Evolutionary conservation across 2,797 vertebrate genomes (phyloP).

Genomic region (Buceros bicornis): DNA sequence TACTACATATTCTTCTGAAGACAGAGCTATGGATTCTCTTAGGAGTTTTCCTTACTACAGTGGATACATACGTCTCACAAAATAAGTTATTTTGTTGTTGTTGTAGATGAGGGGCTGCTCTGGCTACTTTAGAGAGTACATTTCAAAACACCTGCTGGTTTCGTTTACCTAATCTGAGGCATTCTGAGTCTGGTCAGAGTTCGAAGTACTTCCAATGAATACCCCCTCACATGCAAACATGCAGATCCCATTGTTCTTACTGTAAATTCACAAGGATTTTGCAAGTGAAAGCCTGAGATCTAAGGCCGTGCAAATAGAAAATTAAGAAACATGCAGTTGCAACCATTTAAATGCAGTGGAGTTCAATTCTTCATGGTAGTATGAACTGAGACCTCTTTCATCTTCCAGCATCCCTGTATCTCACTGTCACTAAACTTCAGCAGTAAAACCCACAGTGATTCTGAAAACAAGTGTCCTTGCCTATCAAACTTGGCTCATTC

Average conservation of each 20-base stretch:
- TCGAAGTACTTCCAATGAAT: background rate
- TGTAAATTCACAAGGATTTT: background rate
- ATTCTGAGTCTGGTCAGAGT: background rate
- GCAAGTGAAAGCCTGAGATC: background rate
- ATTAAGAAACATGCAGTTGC: background rate
- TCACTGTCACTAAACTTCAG: background rate
- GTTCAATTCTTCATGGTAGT: background rate
- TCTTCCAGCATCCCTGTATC: background rate
- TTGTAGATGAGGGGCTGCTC: background rate
- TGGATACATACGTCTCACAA: background rate
- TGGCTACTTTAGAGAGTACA: background rate
- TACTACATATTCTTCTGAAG: constrained; percentile 56
- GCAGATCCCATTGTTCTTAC: background rate
- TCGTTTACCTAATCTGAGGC: constrained; percentile 4
- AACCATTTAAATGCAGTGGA: background rate
- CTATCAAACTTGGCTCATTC: background rate
- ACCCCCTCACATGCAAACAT: background rate
- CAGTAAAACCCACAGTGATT: background rate
- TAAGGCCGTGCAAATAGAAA: background rate
- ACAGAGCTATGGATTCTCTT: constrained; percentile 12
- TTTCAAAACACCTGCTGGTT: constrained; percentile 46
- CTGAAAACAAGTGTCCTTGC: background rate
- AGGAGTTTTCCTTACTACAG: constrained; percentile 16
- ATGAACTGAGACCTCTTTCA: background rate
- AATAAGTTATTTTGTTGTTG: constrained; percentile 6